These are phyloP conservation scores for Drosophila tsacasi DNA, from an alignment of 1,140 invertebrate genomes.

Conservation along the genomic window DNA sequence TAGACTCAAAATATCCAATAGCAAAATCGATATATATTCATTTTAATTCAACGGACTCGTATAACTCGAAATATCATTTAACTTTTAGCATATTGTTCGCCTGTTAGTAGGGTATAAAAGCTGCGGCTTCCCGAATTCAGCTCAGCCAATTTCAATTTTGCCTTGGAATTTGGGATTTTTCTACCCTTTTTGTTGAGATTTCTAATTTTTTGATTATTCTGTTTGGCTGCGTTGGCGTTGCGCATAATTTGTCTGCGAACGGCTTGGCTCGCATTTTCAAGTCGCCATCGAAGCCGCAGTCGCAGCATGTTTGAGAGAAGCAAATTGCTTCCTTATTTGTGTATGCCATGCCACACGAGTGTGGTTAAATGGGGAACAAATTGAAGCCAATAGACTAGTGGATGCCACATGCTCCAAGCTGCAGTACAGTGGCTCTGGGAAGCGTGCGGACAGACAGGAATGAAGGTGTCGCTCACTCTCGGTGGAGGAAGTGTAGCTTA, in stretches of 20 bases:
- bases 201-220: slow-evolving; percentile 23
- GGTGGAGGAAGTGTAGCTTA: background rate
- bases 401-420: slow-evolving; percentile 3
- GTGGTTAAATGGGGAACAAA: slow-evolving; percentile 34
- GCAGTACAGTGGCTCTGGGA: slow-evolving; percentile 26
- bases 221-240: slow-evolving; percentile 34
- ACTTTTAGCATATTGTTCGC: background rate
- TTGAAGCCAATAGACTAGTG: slow-evolving; percentile 31
- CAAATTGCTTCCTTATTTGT: slow-evolving; percentile 75
- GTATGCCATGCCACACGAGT: slow-evolving; percentile 35
- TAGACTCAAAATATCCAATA: too few relatives aligned
- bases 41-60: too few relatives aligned
- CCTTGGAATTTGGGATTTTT: slow-evolving; percentile 10
- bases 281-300: background rate
- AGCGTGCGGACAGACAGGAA: slow-evolving; percentile 10
- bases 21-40: too few relatives aligned
- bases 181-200: slow-evolving; percentile 10
- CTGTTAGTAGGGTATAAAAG: background rate
- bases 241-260: slow-evolving; percentile 64
- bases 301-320: slow-evolving; percentile 33
- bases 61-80: too few relatives aligned
- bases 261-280: slow-evolving; percentile 32
- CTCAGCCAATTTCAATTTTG: slow-evolving; percentile 6
- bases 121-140: background rate
- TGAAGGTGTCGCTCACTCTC: background rate